These are phyloP conservation scores for Spodoptera littoralis DNA, from an alignment of 2,888 invertebrate species.

Conservation along the genomic window DNA sequence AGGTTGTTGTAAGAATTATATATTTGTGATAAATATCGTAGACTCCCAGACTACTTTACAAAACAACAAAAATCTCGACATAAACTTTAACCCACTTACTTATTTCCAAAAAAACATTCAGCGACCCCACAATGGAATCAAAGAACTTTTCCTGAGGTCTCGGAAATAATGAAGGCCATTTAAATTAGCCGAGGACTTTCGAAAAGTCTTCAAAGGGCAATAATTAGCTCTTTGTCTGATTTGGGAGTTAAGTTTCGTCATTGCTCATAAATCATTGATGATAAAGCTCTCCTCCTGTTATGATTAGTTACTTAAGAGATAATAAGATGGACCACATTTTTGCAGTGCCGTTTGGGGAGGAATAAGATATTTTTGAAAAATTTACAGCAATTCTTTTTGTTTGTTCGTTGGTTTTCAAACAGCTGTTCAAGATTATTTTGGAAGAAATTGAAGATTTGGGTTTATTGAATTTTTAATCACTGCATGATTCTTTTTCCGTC, in stretches of 20 bases:
- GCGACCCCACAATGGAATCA: conserved; percentile 38
- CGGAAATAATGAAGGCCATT: conserved; percentile 70
- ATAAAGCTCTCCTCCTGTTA: conserved; percentile 47
- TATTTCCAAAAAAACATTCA: conserved; percentile 41
- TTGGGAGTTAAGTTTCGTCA: conserved; percentile 65
- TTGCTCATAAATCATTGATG: conserved; percentile 62
- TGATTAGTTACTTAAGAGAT: conserved; percentile 56
- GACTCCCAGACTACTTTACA: conserved; percentile 1
- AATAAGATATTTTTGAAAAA: conserved; percentile 18
- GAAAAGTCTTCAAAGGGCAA: conserved; percentile 72
- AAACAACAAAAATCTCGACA: conserved; percentile 26
- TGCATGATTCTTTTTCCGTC: no score
- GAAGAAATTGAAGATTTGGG: no score
- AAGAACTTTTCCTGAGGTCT: conserved; percentile 42
- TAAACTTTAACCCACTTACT: conserved; percentile 10
- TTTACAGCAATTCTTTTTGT: no score
- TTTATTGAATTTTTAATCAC: no score
- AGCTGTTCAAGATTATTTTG: no score
- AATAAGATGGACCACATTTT: conserved; percentile 32
- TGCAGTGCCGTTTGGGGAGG: conserved; percentile 21
- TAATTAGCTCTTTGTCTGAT: conserved; percentile 79
- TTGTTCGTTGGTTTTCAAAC: no score
- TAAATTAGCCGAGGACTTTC: conserved; percentile 70
- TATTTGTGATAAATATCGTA: neutral
- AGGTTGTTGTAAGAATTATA: no score